Evolutionary conservation across 2,797 vertebrate genomes (phyloP).

Genomic region (Cheirogaleus major): DNA sequence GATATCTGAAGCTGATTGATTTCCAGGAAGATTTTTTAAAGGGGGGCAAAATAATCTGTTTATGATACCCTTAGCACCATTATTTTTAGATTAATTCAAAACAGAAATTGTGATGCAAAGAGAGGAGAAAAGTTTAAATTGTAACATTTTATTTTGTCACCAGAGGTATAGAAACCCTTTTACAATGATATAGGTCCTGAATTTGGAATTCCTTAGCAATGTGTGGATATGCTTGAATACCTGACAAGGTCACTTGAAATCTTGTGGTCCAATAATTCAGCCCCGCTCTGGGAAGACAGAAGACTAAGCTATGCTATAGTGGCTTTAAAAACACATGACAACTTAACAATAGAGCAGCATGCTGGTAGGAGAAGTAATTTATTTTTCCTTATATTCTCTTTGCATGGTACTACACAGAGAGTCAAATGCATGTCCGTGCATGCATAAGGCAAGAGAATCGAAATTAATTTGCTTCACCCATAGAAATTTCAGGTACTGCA

Average conservation of each 20-base stretch:
- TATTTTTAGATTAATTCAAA: constrained; percentile 29
- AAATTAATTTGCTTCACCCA: constrained; percentile 64
- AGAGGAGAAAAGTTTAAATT: not conserved
- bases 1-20: not conserved
- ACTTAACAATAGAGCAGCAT: not conserved
- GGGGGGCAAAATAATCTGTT: not conserved
- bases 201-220: not conserved
- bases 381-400: constrained; percentile 56
- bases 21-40: constrained; percentile 6
- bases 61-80: not conserved
- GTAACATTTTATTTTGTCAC: constrained; percentile 12
- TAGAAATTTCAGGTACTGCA: not conserved
- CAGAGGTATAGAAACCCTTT: not conserved
- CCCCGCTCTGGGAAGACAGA: not conserved
- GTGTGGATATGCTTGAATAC: not conserved
- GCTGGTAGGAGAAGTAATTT: constrained; percentile 54
- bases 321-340: constrained; percentile 32
- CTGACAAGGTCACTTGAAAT: constrained; percentile 31
- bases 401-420: constrained; percentile 1
- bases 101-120: constrained; percentile 7
- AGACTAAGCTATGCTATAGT: not conserved
- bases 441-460: constrained; percentile 20
- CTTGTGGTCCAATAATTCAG: not conserved
- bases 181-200: not conserved
- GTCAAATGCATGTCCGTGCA: not conserved